These are phyloP conservation scores for Eulacestoma nigropectus DNA, from an alignment of 2,113 vertebrate genomes.

Conservation along the genomic window DNA sequence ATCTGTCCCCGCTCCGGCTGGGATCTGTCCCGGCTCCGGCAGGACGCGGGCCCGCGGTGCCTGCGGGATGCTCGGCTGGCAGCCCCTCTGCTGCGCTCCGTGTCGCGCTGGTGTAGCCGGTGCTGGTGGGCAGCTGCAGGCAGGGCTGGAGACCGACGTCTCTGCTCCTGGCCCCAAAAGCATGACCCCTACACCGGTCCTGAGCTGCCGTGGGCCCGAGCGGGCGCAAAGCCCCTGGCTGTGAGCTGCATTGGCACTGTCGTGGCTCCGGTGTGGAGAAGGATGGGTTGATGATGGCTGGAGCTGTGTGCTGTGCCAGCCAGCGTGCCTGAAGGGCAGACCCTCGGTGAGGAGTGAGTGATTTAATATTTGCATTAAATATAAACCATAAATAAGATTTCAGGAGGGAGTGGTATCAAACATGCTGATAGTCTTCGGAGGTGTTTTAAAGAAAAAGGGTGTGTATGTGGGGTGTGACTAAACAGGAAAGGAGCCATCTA, in stretches of 20 bases:
- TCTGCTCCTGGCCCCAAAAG: neutral
- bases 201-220: neutral
- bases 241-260: neutral
- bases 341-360: neutral
- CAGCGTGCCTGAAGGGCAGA: rapidly evolving
- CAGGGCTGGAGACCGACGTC: neutral
- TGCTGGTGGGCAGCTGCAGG: rapidly evolving
- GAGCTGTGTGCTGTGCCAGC: neutral
- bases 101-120: rapidly evolving
- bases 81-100: neutral
- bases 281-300: neutral
- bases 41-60: neutral
- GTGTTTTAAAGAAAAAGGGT: neutral
- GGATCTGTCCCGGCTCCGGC: neutral
- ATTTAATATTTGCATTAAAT: neutral
- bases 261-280: neutral
- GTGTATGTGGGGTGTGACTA: neutral
- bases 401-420: neutral
- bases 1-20: rapidly evolving
- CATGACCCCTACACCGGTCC: rapidly evolving
- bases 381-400: neutral
- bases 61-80: neutral
- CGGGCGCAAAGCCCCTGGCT: neutral
- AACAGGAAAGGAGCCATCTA: neutral
- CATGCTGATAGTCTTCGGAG: neutral